Evolutionary conservation across 2,797 vertebrate genomes (phyloP).

Genomic region (Sebastiscus tertius): DNA sequence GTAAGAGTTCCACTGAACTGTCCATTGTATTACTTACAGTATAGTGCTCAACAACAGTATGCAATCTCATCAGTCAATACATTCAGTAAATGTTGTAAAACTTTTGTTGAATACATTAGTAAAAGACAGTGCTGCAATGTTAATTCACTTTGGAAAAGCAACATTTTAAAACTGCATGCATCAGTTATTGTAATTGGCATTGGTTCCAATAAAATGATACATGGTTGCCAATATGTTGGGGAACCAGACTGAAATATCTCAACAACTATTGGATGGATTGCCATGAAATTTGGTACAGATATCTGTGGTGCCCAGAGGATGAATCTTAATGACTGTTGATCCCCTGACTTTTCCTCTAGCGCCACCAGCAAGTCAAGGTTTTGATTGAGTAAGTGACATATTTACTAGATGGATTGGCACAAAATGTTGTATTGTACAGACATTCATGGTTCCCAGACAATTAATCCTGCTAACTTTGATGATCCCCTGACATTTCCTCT

Average conservation of each 20-base stretch:
- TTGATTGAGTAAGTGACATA: background rate
- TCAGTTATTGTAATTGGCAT: conserved; percentile 4
- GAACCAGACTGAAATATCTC: background rate
- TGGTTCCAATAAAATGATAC: conserved; percentile 27
- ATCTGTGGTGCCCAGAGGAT: background rate
- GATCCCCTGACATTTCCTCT: background rate
- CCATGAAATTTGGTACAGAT: background rate
- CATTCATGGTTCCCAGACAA: background rate
- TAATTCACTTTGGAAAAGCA: conserved; percentile 5
- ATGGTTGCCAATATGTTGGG: conserved; percentile 7
- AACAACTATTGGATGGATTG: background rate
- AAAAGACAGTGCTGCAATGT: background rate
- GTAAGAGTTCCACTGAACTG: background rate
- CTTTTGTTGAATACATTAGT: background rate
- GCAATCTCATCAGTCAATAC: background rate
- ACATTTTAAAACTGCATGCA: conserved; percentile 13
- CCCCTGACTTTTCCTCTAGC: background rate
- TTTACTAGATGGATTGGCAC: background rate
- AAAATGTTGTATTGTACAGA: background rate
- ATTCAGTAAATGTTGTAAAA: background rate
- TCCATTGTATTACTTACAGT: conserved; percentile 1
- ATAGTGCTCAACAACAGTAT: conserved; percentile 5
- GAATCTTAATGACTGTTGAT: background rate
- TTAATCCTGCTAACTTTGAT: background rate
- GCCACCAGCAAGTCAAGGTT: background rate